Evolutionary conservation across 1,140 invertebrate species (phyloP).

Genomic region (Bombyx mandarina): DNA sequence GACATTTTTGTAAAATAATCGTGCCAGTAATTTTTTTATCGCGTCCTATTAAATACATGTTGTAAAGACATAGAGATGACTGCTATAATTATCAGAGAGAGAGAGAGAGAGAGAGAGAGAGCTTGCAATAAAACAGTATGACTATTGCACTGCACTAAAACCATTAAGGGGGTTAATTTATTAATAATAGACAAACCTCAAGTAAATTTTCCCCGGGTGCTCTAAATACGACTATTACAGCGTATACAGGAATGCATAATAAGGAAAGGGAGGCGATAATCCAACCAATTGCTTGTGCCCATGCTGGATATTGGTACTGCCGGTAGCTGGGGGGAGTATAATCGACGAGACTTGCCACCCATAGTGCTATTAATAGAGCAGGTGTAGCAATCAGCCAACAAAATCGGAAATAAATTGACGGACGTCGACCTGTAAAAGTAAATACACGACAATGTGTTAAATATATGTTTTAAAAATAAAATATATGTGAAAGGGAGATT

Average conservation of each 20-base stretch:
- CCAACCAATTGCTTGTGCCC: conserved; percentile 92
- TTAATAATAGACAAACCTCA: conserved; percentile 72
- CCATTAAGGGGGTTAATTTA: no score
- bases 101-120: no score
- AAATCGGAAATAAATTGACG: conserved; percentile 85
- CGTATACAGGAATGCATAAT: conserved; percentile 88
- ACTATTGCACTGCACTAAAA: no score
- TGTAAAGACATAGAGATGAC: no score
- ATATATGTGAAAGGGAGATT: no score
- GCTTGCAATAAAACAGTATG: no score
- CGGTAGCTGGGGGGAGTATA: conserved; percentile 87
- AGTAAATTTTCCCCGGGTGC: conserved; percentile 79
- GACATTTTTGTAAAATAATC: no score
- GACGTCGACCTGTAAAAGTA: conserved; percentile 67
- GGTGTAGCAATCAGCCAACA: conserved; percentile 90
- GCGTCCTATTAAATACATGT: no score
- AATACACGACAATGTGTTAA: not conserved
- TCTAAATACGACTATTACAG: conserved; percentile 79
- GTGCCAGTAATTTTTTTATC: no score
- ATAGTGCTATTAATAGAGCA: conserved; percentile 85
- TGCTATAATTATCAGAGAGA: no score
- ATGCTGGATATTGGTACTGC: conserved; percentile 83
- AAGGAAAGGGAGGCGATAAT: conserved; percentile 85
- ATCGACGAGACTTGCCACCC: conserved; percentile 90
- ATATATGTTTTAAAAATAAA: no score